Evolutionary conservation across 2,888 invertebrate species (phyloP).

Genomic region (Ephialtes manifestator): DNA sequence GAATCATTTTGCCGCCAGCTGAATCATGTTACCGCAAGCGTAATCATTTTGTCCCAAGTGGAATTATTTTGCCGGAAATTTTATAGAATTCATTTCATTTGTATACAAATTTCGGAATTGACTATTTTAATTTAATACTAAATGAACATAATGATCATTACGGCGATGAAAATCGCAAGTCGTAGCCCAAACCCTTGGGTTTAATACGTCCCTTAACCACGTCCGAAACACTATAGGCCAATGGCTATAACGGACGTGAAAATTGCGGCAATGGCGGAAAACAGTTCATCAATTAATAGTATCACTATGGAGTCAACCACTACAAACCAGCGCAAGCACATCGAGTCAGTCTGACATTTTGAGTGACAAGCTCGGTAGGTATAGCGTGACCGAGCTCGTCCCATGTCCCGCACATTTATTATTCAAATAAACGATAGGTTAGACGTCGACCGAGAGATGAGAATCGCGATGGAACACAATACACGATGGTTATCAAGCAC

Average conservation of each 20-base stretch:
- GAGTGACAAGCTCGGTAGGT: slow-evolving; percentile 83
- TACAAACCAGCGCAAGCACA: slow-evolving; percentile 72
- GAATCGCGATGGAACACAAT: slow-evolving; percentile 71
- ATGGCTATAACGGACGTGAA: not conserved
- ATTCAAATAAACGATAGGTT: slow-evolving; percentile 83
- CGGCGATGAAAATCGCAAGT: no score
- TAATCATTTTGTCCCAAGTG: no score
- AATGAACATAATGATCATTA: no score
- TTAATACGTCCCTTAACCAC: no score
- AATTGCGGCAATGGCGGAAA: slow-evolving; percentile 50
- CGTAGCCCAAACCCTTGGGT: no score
- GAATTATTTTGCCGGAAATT: no score
- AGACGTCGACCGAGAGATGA: slow-evolving; percentile 75
- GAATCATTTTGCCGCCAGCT: no score
- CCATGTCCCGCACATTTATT: slow-evolving; percentile 82
- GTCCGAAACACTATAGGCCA: not conserved
- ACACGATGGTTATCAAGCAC: slow-evolving; percentile 78
- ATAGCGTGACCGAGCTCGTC: slow-evolving; percentile 65
- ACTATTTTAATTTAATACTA: no score
- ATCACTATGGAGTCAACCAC: slow-evolving; percentile 76
- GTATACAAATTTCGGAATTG: no score
- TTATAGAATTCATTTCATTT: no score
- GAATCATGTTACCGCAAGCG: no score
- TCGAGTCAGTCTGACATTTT: slow-evolving; percentile 81
- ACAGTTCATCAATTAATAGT: slow-evolving; percentile 84